A percentile compares a stretch with the other conserved stretches of the same genome.
Conservation (phyloP, 2,113 vertebrate species). For the Parotia lawesii region DNA sequence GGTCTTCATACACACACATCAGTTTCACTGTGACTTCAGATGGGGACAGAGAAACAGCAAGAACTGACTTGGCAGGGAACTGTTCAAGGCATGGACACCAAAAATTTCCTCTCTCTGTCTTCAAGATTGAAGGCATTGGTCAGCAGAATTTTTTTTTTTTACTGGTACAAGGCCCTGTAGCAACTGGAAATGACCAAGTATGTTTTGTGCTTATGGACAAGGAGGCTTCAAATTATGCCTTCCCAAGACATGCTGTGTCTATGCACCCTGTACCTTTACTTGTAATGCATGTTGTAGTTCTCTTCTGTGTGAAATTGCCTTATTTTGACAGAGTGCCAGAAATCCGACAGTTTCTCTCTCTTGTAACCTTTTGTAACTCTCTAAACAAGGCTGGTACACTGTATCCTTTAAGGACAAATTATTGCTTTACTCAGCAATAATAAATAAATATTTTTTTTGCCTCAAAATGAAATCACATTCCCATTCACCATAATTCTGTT, state of each 20-base stretch:
- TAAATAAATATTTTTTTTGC: background rate
- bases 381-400: background rate
- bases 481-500: background rate
- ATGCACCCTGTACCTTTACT: background rate
- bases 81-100: background rate
- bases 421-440: background rate
- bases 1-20: background rate
- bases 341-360: background rate
- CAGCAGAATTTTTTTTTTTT: background rate
- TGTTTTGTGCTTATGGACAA: background rate
- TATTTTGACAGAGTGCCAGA: background rate
- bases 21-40: background rate
- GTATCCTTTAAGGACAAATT: background rate
- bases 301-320: background rate
- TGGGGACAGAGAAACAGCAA: background rate
- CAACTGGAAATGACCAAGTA: background rate
- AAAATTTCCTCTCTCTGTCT: background rate
- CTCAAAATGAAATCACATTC: background rate
- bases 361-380: background rate
- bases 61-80: background rate
- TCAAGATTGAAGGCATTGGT: background rate
- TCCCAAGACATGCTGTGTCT: background rate
- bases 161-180: background rate
- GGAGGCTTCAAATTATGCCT: background rate
- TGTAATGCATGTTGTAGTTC: background rate